Conservation (phyloP, 2,888 invertebrate species). For the Stenodema calcarata region DNA sequence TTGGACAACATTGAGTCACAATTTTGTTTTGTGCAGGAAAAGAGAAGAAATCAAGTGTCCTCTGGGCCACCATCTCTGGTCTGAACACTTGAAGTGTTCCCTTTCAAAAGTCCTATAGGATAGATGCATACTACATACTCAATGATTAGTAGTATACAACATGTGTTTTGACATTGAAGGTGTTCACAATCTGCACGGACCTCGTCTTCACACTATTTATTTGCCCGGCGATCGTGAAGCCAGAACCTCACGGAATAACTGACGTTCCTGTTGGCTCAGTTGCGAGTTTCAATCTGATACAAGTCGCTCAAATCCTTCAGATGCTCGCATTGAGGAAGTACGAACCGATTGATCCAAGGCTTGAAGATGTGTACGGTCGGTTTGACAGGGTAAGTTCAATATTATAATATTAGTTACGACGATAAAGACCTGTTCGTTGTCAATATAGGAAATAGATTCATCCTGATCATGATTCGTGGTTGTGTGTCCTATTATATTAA, state of each 20-base stretch:
- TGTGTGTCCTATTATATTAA: not conserved
- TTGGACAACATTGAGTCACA: too few species aligned
- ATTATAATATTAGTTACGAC: too few species aligned
- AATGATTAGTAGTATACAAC: too few species aligned
- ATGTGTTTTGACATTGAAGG: slow-evolving; percentile 56
- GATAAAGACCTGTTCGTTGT: too few species aligned
- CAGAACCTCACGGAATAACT: slow-evolving; percentile 92
- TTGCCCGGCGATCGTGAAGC: slow-evolving; percentile 95
- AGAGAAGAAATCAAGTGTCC: too few species aligned
- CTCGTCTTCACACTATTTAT: slow-evolving; percentile 92
- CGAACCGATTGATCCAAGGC: slow-evolving; percentile 77
- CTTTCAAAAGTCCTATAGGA: too few species aligned
- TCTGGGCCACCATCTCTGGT: too few species aligned
- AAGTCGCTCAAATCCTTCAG: slow-evolving; percentile 92
- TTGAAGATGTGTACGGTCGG: slow-evolving; percentile 76
- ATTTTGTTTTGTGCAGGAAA: too few species aligned
- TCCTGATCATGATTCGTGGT: not conserved
- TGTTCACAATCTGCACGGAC: slow-evolving; percentile 82
- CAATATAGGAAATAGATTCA: too few species aligned
- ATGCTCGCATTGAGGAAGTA: slow-evolving; percentile 85
- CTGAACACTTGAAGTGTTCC: too few species aligned
- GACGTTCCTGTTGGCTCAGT: slow-evolving; percentile 91
- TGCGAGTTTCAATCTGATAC: slow-evolving; percentile 86
- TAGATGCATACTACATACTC: too few species aligned
- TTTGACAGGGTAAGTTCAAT: slow-evolving; percentile 73